These are phyloP conservation scores for Antheraea assamensis DNA, from an alignment of 2,888 invertebrate species.

Conservation along the genomic window DNA sequence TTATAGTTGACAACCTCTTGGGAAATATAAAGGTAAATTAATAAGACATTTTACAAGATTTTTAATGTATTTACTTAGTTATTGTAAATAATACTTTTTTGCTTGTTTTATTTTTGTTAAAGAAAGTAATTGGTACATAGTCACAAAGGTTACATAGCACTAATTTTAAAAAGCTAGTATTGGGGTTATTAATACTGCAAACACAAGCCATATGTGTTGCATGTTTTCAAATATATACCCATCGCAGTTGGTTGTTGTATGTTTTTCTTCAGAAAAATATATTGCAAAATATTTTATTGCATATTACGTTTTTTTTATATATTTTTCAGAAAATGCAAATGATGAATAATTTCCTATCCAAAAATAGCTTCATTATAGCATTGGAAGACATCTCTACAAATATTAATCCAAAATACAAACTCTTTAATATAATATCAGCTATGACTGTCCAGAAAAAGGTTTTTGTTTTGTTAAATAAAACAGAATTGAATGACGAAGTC, in stretches of 20 bases:
- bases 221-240: too few species aligned
- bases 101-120: neutral
- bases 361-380: conserved; percentile 46
- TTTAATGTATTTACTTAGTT: neutral
- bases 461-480: conserved; percentile 47
- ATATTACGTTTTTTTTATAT: too few species aligned
- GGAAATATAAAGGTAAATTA: conserved; percentile 46
- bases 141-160: too few species aligned
- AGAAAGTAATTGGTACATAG: neutral
- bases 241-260: too few species aligned
- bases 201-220: too few species aligned
- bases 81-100: neutral
- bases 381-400: conserved; percentile 43
- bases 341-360: conserved; percentile 36
- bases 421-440: conserved; percentile 47
- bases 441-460: conserved; percentile 48
- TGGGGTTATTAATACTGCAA: too few species aligned
- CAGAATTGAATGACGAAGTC: conserved; percentile 28
- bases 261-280: too few species aligned
- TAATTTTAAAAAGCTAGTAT: too few species aligned
- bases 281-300: too few species aligned
- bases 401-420: conserved; percentile 37
- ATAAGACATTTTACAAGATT: neutral
- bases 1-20: conserved; percentile 46
- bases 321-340: conserved; percentile 52